Conservation (phyloP, 2,113 vertebrate genomes). For the Ornithorhynchus anatinus region DNA sequence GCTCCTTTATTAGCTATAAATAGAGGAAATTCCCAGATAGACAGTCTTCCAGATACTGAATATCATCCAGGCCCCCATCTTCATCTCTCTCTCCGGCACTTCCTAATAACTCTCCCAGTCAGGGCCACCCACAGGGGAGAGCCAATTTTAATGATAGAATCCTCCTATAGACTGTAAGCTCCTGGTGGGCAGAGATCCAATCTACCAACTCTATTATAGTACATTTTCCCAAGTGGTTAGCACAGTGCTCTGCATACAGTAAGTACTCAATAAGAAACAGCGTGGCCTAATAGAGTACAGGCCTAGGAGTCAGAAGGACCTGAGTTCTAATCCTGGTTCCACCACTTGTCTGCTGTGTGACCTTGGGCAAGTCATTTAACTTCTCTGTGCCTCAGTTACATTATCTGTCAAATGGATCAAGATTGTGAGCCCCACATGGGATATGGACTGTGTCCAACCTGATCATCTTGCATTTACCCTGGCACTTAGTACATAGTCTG, state of each 20-base stretch:
- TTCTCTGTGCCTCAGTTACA: too few relatives aligned
- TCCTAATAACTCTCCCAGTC: not conserved
- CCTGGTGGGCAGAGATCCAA: not conserved
- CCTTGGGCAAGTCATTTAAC: too few relatives aligned
- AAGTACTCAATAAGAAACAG: too few relatives aligned
- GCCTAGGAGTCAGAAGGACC: too few relatives aligned
- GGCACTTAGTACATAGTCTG: too few relatives aligned
- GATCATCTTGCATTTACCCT: too few relatives aligned
- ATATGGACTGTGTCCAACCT: too few relatives aligned
- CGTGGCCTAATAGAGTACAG: too few relatives aligned
- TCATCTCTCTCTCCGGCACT: not conserved
- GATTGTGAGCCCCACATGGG: too few relatives aligned
- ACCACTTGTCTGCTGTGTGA: too few relatives aligned
- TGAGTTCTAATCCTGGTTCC: too few relatives aligned
- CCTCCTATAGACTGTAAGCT: not conserved
- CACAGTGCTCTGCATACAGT: not conserved
- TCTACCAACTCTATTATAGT: not conserved
- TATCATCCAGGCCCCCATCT: not conserved
- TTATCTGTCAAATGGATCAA: too few relatives aligned
- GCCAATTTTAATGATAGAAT: not conserved
- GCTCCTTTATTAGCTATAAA: not conserved
- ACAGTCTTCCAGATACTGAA: not conserved
- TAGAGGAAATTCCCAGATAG: conserved; percentile 14
- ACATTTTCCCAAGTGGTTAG: not conserved
- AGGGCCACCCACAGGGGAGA: not conserved